Evolutionary conservation across 2,797 vertebrate species (phyloP).

Genomic region (Furcifer pardalis): DNA sequence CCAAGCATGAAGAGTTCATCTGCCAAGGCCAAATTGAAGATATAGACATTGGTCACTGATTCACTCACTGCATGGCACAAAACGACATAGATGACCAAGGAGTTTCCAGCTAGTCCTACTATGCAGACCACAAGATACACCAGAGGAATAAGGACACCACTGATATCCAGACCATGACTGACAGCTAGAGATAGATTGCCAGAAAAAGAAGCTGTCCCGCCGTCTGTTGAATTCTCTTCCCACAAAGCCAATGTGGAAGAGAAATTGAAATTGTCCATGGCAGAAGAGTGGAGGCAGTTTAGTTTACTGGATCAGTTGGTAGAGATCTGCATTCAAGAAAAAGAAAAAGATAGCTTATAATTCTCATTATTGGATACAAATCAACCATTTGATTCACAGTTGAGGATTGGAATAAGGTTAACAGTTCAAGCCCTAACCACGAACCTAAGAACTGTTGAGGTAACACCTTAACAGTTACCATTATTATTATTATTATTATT

Average conservation of each 20-base stretch:
- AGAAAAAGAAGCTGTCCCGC: conserved; percentile 56
- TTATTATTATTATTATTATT: too few relatives aligned
- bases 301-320: conserved; percentile 53
- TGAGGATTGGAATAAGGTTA: too few relatives aligned
- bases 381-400: too few relatives aligned
- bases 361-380: background rate
- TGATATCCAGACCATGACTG: conserved; percentile 76
- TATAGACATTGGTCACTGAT: conserved; percentile 95
- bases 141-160: conserved; percentile 86
- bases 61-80: conserved; percentile 90
- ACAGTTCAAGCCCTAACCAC: too few relatives aligned
- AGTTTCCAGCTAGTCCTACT: conserved; percentile 91
- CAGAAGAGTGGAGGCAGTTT: conserved; percentile 14
- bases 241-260: conserved; percentile 30
- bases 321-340: conserved; percentile 56
- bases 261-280: conserved; percentile 73
- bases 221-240: conserved; percentile 64
- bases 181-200: conserved; percentile 56
- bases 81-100: conserved; percentile 93
- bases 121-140: conserved; percentile 91
- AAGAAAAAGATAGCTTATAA: conserved; percentile 34
- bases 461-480: too few relatives aligned
- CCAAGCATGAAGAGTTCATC: conserved; percentile 96
- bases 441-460: too few relatives aligned
- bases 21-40: conserved; percentile 93